Evolutionary conservation across 2,797 vertebrate species (phyloP).

Genomic region (Glossophaga mutica): DNA sequence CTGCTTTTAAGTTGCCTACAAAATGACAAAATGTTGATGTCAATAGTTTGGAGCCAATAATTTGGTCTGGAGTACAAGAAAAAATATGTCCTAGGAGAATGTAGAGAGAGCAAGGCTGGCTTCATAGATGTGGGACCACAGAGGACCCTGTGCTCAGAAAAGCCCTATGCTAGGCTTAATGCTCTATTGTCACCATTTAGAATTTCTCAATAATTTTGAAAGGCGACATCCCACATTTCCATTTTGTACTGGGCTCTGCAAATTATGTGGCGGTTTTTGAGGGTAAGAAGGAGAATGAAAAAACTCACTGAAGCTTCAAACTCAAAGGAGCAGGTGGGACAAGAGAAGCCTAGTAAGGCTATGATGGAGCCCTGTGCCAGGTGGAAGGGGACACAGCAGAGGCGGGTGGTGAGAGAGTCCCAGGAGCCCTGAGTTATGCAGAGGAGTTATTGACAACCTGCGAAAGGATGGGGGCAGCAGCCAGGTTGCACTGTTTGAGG

Average conservation of each 20-base stretch:
- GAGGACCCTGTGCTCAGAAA: not conserved
- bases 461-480: not conserved
- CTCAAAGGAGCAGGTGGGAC: not conserved
- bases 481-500: not conserved
- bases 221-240: not conserved
- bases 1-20: not conserved
- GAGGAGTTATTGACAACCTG: not conserved
- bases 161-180: not conserved
- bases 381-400: not conserved
- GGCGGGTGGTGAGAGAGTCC: accelerated
- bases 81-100: not conserved
- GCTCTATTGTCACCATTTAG: not conserved
- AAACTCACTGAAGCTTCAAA: not conserved
- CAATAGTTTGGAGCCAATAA: not conserved
- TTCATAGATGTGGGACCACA: not conserved
- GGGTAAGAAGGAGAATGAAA: not conserved
- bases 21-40: conserved; percentile 11
- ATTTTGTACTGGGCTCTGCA: not conserved
- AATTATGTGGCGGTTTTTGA: not conserved
- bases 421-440: accelerated
- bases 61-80: not conserved
- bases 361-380: not conserved
- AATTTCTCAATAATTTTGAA: not conserved
- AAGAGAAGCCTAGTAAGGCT: not conserved
- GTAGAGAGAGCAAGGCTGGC: not conserved